Conservation (phyloP, 2,113 vertebrate genomes). For the Astur gentilis region DNA sequence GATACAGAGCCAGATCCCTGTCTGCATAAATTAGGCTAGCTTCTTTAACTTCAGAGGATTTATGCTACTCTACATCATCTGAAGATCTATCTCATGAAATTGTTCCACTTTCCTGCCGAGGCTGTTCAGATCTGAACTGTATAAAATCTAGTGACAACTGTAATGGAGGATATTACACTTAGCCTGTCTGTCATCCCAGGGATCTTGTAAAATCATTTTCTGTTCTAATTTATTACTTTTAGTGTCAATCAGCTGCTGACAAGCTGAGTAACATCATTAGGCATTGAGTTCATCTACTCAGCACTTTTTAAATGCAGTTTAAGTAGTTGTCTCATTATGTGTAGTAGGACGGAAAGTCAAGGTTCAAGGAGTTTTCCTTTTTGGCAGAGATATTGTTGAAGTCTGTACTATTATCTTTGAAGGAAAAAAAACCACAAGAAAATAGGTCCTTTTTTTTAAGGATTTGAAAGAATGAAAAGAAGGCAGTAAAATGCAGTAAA, state of each 20-base stretch:
- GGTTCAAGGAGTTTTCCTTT: constrained; percentile 71
- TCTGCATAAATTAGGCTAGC: constrained; percentile 31
- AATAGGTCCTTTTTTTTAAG: not conserved
- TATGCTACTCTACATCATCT: constrained; percentile 24
- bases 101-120: constrained; percentile 42
- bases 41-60: constrained; percentile 54
- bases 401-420: constrained; percentile 39
- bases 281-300: constrained; percentile 78
- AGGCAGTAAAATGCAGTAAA: not conserved
- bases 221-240: constrained; percentile 86
- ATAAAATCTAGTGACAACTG: constrained; percentile 73
- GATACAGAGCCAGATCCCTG: constrained; percentile 20
- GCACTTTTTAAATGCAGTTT: constrained; percentile 79
- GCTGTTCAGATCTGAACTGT: constrained; percentile 68
- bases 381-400: constrained; percentile 44
- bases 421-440: constrained; percentile 12
- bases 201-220: constrained; percentile 79
- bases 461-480: not conserved
- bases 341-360: constrained; percentile 74
- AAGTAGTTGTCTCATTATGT: constrained; percentile 85
- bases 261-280: constrained; percentile 78
- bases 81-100: constrained; percentile 57
- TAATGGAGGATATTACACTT: constrained; percentile 78
- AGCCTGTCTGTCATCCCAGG: constrained; percentile 73
- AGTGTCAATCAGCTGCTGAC: constrained; percentile 77